These are phyloP conservation scores for Fissipunctia ypsillon DNA, from an alignment of 2,888 invertebrate genomes.

Conservation along the genomic window DNA sequence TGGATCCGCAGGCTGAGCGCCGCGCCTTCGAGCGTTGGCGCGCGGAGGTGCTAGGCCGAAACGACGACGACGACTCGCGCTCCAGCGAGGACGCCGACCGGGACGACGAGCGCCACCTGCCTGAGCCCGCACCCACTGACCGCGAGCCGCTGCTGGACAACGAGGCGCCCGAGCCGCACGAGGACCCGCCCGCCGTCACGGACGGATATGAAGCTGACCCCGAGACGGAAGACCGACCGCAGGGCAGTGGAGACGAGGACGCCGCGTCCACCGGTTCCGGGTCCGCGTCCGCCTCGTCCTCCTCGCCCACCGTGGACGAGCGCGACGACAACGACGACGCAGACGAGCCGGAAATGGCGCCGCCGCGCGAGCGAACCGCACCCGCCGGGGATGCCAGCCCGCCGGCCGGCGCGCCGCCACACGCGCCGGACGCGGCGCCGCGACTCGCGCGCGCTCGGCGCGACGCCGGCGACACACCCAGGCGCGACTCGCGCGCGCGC, in stretches of 20 bases:
- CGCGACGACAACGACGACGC: slow-evolving; percentile 54
- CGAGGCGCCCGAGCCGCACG: slow-evolving; percentile 51
- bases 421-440: slow-evolving; percentile 33
- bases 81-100: slow-evolving; percentile 77
- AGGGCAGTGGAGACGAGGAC: slow-evolving; percentile 70
- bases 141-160: slow-evolving; percentile 27
- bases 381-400: slow-evolving; percentile 42
- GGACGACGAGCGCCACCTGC: slow-evolving; percentile 35
- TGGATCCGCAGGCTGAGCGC: slow-evolving; percentile 78
- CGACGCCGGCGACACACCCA: slow-evolving; percentile 44
- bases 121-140: slow-evolving; percentile 53
- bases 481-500: slow-evolving; percentile 67
- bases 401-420: slow-evolving; percentile 23
- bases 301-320: slow-evolving; percentile 66
- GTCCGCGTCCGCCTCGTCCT: slow-evolving; percentile 70
- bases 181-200: slow-evolving; percentile 49
- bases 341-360: slow-evolving; percentile 32
- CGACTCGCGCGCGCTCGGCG: slow-evolving; percentile 24
- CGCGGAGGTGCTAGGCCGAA: slow-evolving; percentile 75
- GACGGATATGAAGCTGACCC: slow-evolving; percentile 68
- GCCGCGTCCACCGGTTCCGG: slow-evolving; percentile 73
- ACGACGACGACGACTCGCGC: slow-evolving; percentile 73
- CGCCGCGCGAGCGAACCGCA: neutral
- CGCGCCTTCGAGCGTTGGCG: slow-evolving; percentile 85
- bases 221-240: slow-evolving; percentile 68